Conservation (phyloP, 2,888 invertebrate genomes). For the Heteromyza rotundicornis region DNA sequence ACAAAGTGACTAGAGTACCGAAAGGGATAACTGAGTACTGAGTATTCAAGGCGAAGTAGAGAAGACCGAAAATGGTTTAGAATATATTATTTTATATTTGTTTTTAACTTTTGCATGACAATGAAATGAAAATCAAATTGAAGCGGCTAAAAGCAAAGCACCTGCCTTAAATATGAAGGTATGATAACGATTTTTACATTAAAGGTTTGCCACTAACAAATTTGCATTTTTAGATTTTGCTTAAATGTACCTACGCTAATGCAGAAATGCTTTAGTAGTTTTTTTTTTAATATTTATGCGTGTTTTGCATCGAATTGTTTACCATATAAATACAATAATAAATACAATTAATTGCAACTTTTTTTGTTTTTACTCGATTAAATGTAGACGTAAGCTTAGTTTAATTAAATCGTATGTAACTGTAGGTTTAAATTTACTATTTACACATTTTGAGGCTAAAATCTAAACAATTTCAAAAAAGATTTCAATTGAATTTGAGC, state of each 20-base stretch:
- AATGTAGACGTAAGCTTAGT: no score
- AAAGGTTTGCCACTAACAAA: background rate
- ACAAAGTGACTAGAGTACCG: constrained; percentile 1
- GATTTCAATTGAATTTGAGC: constrained; percentile 39
- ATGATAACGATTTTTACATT: constrained; percentile 16
- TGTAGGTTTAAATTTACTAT: constrained; percentile 6
- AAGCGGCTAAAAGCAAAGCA: constrained; percentile 48
- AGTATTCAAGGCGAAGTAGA: background rate
- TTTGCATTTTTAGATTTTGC: constrained; percentile 11
- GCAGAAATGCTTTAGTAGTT: background rate
- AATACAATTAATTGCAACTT: no score
- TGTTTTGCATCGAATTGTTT: no score
- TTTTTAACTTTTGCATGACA: no score
- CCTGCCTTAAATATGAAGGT: constrained; percentile 41
- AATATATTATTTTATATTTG: no score
- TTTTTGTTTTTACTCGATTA: no score
- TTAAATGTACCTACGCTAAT: constrained; percentile 23
- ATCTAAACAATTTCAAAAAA: background rate
- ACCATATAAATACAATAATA: no score
- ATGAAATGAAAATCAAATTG: background rate
- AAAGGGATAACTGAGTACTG: background rate
- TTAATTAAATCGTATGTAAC: background rate
- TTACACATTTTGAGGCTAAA: background rate
- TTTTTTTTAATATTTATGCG: background rate
- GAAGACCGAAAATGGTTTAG: background rate